Base-by-base conservation (phyloP, 2,113 vertebrate species). In the Hyla sarda region DNA sequence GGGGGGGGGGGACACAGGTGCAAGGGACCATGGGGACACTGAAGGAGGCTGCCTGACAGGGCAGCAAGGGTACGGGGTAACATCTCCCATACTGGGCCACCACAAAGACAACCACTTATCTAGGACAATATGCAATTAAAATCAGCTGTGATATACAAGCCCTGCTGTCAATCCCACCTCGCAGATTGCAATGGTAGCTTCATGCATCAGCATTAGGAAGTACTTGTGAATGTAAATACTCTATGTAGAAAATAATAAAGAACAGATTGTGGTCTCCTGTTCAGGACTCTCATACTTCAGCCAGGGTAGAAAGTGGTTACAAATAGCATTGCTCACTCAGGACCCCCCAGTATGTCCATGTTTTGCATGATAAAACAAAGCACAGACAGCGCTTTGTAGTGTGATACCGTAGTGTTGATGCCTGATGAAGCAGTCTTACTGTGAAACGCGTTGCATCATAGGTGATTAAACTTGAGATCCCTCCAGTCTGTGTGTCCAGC, bases 21-120 rank as follows among this genome's bases (percentile, higher is more conserved):
- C n/a, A n/a, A n/a, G n/a, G n/a, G n/a, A n/a, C n/a, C n/a, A n/a
- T n/a, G n/a, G n/a, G n/a, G n/a, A n/a, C n/a, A n/a, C n/a, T n/a
- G n/a, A n/a, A n/a, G n/a, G n/a, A n/a, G n/a, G n/a, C n/a, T n/a
- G n/a, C n/a, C n/a, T n/a, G n/a, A n/a, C n/a, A n/a, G n/a, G n/a
- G n/a, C n/a, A n/a, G n/a, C n/a, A n/a, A n/a, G n/a, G n/a, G n/a
- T n/a, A n/a, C n/a, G n/a, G n/a, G n/a, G n/a, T n/a, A n/a, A n/a
- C n/a, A n/a, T n/a, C n/a, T n/a, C n/a, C n/a, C n/a, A n/a, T n/a
- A n/a, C n/a, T n/a, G n/a, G n/a, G n/a, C n/a, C n/a, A n/a, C n/a
- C n/a, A n/a, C n/a, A n/a, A 23, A n/a, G 21, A 6, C 76, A 79
- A 58, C 58, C 6, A 41, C n/a, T 74, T 74, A 74, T 74, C 71